Base-by-base conservation (phyloP, 2,113 vertebrate species). In the Mixornis gularis region DNA sequence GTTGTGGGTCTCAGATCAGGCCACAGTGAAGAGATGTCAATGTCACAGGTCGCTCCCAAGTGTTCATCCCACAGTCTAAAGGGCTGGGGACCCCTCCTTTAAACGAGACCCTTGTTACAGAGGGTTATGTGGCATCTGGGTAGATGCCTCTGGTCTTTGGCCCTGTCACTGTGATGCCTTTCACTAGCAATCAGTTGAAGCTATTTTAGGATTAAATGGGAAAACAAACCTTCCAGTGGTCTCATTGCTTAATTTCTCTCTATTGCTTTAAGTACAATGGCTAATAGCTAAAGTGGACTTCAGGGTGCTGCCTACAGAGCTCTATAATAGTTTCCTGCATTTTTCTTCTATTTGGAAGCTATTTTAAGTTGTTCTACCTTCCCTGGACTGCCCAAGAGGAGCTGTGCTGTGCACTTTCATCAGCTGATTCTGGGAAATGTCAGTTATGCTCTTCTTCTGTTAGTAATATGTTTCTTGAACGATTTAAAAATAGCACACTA, bases 381-480 rank as follows among this genome's bases (percentile, higher is more conserved):
- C 66, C 55, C 63, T 89, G 63, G 46, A n/a, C 95, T 94, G 81
- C 78, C 79, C 89, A 89, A 79, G 62, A 95, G 84, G 51, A 89
- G 81, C 70, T 77, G 92, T 56, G 83, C 48, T 91, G 74, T 91
- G 94, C 87, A 85, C 74, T 95, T 92, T 58, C 87, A 85, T 89
- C 92, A 91, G 87, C 91, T 94, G 94, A 92, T 91, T 90, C 89
- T 89, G 91, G 92, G 94, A 96, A 95, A 93, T 63, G 70, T 93
- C 96, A 92, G 87, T 73, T 92, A 82, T 65, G 86, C 86, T 87
- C 78, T 93, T 93, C 90, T 95, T 49, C 96, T 87, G 51, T 65
- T 92, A 91, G 89, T 72, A 96, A 92, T 89, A 76, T 7, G 2
- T 93, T 96, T 92, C 91, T 95, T 94, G 84, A 96, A 82, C n/a